These are phyloP conservation scores for Pollimyrus isidori DNA, from an alignment of 2,113 vertebrate genomes.

Conservation along the genomic window DNA sequence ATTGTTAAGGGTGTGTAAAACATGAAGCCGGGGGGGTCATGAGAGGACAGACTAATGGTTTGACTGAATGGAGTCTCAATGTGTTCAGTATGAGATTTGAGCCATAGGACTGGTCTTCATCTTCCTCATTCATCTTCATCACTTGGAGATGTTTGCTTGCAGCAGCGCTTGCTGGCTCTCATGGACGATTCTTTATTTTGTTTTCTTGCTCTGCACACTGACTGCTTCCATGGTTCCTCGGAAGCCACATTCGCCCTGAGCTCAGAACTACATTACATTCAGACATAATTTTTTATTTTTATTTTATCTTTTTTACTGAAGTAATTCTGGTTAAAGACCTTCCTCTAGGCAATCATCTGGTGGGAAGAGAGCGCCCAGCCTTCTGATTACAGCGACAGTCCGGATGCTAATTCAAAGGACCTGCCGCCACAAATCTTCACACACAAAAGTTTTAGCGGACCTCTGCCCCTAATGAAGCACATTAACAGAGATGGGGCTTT, in stretches of 20 bases:
- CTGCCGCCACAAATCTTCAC: background rate
- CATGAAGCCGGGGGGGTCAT: background rate
- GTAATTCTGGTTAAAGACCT: background rate
- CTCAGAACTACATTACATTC: background rate
- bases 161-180: background rate
- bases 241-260: background rate
- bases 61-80: background rate
- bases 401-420: background rate
- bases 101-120: background rate
- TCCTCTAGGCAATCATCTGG: background rate
- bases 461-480: background rate
- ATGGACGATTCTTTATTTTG: background rate
- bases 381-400: background rate
- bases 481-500: background rate
- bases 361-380: background rate
- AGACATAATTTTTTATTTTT: background rate
- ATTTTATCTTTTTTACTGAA: background rate
- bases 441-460: background rate
- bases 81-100: background rate
- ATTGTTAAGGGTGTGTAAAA: background rate
- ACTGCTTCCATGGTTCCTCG: background rate
- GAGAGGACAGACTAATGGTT: background rate
- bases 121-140: background rate
- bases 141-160: background rate
- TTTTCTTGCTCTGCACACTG: background rate